phyloP scores from a whole-genome alignment of 2,888 invertebrate genomes.

The Cataglyphis altisquamis region DNA sequence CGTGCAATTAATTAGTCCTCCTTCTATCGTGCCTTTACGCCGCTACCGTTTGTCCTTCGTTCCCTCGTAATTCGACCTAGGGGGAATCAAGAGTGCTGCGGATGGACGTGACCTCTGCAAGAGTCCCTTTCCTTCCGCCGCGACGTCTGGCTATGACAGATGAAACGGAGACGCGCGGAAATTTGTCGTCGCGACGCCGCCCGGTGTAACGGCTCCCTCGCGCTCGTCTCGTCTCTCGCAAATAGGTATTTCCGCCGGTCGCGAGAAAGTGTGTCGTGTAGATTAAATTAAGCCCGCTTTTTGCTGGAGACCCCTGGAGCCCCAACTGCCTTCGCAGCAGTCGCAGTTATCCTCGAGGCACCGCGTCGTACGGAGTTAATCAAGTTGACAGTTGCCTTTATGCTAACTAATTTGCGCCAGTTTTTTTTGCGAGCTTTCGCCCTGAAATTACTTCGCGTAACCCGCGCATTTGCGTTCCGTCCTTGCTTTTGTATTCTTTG shows the following conservation, averaged over 20 bases:
- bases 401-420: conserved; percentile 71
- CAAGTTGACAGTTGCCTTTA: conserved; percentile 56
- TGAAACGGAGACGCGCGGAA: conserved; percentile 30
- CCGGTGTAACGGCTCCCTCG: conserved; percentile 38
- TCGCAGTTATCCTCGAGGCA: conserved; percentile 60
- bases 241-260: conserved; percentile 54
- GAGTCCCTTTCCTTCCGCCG: conserved; percentile 57
- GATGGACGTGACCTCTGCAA: conserved; percentile 61
- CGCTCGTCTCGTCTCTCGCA: conserved; percentile 23
- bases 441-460: conserved; percentile 67
- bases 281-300: conserved; percentile 70
- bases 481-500: conserved; percentile 49
- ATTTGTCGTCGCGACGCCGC: conserved; percentile 32
- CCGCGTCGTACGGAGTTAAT: conserved; percentile 70
- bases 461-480: conserved; percentile 62
- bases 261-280: conserved; percentile 66
- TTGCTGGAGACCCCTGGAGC: conserved; percentile 50
- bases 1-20: conserved; percentile 73
- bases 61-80: conserved; percentile 70
- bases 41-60: conserved; percentile 36
- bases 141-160: conserved; percentile 28
- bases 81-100: conserved; percentile 65
- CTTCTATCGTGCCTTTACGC: conserved; percentile 55
- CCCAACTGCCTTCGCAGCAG: conserved; percentile 46
- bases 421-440: conserved; percentile 70